These are phyloP conservation scores for Oryzaephilus surinamensis DNA, from an alignment of 1,140 invertebrate genomes.

Conservation along the genomic window DNA sequence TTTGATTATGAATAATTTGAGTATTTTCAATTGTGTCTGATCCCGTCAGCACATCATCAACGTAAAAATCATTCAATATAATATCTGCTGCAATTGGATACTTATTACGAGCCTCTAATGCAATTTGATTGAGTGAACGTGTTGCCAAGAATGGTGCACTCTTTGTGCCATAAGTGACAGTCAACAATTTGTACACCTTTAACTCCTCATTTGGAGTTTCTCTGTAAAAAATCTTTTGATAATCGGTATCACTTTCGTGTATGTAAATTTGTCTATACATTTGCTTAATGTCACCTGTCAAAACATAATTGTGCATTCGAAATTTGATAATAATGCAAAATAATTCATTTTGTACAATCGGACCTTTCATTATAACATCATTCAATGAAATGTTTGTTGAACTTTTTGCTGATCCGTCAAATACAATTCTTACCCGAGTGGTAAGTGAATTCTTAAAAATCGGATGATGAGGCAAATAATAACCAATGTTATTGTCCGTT, in stretches of 20 bases:
- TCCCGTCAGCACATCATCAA: conserved; percentile 38
- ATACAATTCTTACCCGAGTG: not conserved
- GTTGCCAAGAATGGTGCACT: conserved; percentile 30
- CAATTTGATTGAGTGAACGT: conserved; percentile 25
- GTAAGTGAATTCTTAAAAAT: not conserved
- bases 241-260: conserved; percentile 20
- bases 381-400: conserved; percentile 14
- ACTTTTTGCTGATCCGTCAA: not conserved
- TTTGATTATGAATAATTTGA: not conserved
- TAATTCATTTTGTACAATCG: conserved; percentile 27
- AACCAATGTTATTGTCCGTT: not conserved
- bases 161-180: conserved; percentile 29
- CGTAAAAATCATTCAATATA: conserved; percentile 34
- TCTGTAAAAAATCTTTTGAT: conserved; percentile 34
- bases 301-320: conserved; percentile 21
- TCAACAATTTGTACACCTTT: conserved; percentile 22
- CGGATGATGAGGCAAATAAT: conserved; percentile 2
- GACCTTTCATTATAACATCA: conserved; percentile 21
- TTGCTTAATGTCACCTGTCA: conserved; percentile 34
- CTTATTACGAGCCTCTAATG: conserved; percentile 13
- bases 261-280: conserved; percentile 34
- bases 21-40: conserved; percentile 9
- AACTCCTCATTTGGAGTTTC: conserved; percentile 12
- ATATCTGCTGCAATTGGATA: conserved; percentile 21
- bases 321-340: conserved; percentile 27